Conservation (phyloP, 2,888 invertebrate genomes). For the Eudemis profundana region DNA sequence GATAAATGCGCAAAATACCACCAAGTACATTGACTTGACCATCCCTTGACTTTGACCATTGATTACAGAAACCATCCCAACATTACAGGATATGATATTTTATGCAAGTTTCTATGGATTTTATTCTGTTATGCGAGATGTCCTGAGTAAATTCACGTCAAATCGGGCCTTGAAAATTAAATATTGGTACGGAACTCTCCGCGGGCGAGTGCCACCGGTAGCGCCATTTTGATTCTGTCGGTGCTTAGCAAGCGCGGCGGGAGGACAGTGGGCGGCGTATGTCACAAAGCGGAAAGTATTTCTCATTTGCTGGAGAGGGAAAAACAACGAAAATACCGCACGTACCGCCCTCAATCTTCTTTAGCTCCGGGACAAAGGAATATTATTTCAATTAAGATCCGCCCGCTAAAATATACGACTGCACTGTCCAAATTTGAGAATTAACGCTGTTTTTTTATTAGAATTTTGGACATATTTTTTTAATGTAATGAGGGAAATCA, state of each 20-base stretch:
- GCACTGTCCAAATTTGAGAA: background rate
- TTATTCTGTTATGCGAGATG: too few species aligned
- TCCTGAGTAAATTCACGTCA: too few species aligned
- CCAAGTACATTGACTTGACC: too few species aligned
- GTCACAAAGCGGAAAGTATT: slow-evolving; percentile 79
- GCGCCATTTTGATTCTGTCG: slow-evolving; percentile 50
- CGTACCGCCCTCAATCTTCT: slow-evolving; percentile 73
- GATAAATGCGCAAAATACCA: too few species aligned
- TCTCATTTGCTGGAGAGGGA: slow-evolving; percentile 72
- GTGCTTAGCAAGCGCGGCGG: slow-evolving; percentile 60
- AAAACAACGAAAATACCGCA: slow-evolving; percentile 71
- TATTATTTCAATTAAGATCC: slow-evolving; percentile 78
- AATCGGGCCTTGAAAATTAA: too few species aligned
- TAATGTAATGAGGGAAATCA: too few species aligned
- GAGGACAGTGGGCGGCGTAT: slow-evolving; percentile 68
- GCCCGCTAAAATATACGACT: slow-evolving; percentile 44
- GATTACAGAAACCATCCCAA: too few species aligned
- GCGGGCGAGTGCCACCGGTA: background rate
- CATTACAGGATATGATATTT: too few species aligned
- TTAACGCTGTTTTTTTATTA: slow-evolving; percentile 5
- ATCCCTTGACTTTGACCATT: too few species aligned
- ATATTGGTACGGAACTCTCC: slow-evolving; percentile 6
- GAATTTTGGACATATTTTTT: background rate
- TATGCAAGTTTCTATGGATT: too few species aligned
- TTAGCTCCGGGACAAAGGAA: slow-evolving; percentile 73